phyloP scores from a whole-genome alignment of 2,888 invertebrate species.

The Aphelenchoides bicaudatus region DNA sequence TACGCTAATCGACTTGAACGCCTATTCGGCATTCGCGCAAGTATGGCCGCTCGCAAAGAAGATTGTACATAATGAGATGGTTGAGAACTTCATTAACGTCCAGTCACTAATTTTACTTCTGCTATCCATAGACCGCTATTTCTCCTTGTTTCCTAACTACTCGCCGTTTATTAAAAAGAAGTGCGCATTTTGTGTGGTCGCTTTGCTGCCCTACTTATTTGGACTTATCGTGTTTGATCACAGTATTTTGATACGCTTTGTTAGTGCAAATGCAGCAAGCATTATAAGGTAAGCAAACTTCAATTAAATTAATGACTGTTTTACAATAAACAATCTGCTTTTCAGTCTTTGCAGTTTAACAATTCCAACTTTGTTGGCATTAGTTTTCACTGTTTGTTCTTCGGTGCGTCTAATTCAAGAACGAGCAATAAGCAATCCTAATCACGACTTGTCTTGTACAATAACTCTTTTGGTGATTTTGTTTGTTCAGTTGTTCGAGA shows the following conservation, averaged over 20 bases:
- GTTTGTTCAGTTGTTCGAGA: constrained; percentile 32
- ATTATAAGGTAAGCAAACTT: constrained; percentile 27
- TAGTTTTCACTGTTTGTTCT: constrained; percentile 34
- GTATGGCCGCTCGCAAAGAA: constrained; percentile 36
- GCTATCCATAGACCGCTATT: constrained; percentile 34
- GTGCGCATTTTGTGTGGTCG: constrained; percentile 18
- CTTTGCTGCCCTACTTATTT: constrained; percentile 33
- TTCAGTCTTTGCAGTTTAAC: no score
- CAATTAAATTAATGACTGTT: not conserved
- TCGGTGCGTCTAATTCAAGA: constrained; percentile 29
- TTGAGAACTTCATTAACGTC: constrained; percentile 32
- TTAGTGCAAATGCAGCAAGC: constrained; percentile 11
- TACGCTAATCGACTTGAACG: constrained; percentile 32
- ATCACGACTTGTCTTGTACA: constrained; percentile 28
- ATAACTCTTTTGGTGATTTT: constrained; percentile 29
- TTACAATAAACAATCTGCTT: constrained; percentile 26
- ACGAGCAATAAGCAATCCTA: constrained; percentile 28
- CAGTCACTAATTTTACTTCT: constrained; percentile 36
- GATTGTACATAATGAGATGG: constrained; percentile 33
- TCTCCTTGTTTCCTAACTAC: constrained; percentile 34
- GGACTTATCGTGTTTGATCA: constrained; percentile 27
- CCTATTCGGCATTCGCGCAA: constrained; percentile 17
- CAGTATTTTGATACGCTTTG: not conserved
- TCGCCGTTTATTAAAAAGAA: constrained; percentile 23
- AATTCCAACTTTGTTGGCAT: constrained; percentile 29